Percentiles rank a stretch among this genome's conserved stretches.
Conservation (phyloP, 2,113 vertebrate species). For the Stigmatopora argus region DNA sequence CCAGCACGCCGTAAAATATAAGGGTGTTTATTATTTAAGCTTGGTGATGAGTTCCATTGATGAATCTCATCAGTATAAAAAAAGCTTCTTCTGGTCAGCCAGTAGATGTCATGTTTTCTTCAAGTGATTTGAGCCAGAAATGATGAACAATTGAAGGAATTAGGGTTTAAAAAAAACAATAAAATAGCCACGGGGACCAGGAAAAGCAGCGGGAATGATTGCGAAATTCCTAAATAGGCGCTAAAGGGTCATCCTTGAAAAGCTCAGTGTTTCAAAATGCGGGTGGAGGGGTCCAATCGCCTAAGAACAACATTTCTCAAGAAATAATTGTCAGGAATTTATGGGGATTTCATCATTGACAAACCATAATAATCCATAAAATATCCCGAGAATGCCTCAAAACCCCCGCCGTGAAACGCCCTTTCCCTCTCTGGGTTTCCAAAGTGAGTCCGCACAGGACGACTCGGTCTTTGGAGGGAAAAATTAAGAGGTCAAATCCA, state of each 20-base stretch:
- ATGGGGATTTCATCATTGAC: slow-evolving; percentile 1
- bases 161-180: background rate
- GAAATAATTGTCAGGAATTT: slow-evolving; percentile 10
- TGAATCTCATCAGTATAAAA: slow-evolving; percentile 35
- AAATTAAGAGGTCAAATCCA: background rate
- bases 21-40: slow-evolving; percentile 53
- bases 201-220: background rate
- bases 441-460: background rate
- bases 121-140: slow-evolving; percentile 7
- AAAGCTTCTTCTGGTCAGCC: slow-evolving; percentile 35
- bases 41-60: slow-evolving; percentile 50
- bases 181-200: background rate
- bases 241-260: background rate
- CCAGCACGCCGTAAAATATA: slow-evolving; percentile 42
- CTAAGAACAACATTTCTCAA: slow-evolving; percentile 8
- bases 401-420: background rate
- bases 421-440: background rate
- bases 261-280: background rate
- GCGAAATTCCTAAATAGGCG: background rate
- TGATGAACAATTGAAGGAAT: background rate
- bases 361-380: slow-evolving; percentile 8
- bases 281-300: background rate
- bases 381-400: background rate
- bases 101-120: slow-evolving; percentile 68
- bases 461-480: background rate